Evolutionary conservation across 2,113 vertebrate species (phyloP), one percentile per base, ranked within the genome.

Genomic region (Pionites leucogaster): DNA sequence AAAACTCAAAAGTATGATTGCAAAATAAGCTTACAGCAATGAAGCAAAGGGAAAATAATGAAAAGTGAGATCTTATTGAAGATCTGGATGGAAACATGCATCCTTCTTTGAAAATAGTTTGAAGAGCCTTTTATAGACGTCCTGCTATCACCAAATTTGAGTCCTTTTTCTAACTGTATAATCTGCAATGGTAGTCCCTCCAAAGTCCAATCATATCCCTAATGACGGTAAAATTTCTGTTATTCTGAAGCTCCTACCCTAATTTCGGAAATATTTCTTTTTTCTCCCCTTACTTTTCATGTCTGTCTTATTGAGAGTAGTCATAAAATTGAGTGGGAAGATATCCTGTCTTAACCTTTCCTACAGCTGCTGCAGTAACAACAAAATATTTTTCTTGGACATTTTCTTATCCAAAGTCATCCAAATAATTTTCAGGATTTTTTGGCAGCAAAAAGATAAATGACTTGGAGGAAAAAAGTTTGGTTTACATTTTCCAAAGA

Each of bases 371-470:
- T 71, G 57, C 59, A 85, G 52, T 63, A 94, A 64, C 25, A 80
- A 27, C 24, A 71, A 79, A 72, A 80, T 85, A 90, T 92, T 88
- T 93, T 93, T 84, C 67, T 83, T 82, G 69, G 27, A 63, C 65
- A 20, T 71, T 86, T 92, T 77, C 42, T 87, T 84, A 44, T 64
- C 11, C 44, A 69, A 79, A 59, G 57, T 87, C 57, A 84, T 85
- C 10, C 31, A 95, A 63, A 85, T 69, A 62, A 76, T 76, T 87
- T 89, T 82, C 35, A 65, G 25, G 5, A 50, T 13, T 47, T 87
- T 93, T 95, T 91, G 72, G 25, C 69, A 82, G 62, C 10, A 50
- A 46, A 77, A 88, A 68, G 41, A 57, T 53, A 88, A 94, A 84
- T 53, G 9, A 11, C 15, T 42, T 82, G 23, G 37, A 78, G 13